Conservation (phyloP, 2,797 vertebrate species). For the Heliangelus exortis region DNA sequence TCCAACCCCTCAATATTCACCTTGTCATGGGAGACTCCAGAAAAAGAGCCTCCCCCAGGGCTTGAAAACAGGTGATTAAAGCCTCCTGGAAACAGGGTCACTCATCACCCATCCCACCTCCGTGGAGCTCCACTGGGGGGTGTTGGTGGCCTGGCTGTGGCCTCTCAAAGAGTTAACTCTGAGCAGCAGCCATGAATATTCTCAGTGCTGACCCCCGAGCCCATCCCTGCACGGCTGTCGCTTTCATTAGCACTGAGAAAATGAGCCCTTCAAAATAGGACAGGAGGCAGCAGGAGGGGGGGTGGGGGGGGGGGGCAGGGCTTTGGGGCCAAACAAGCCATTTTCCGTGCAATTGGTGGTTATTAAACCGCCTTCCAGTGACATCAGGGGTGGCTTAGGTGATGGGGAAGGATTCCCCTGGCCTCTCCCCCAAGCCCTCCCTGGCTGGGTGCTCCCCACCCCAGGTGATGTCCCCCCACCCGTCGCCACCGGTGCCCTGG, state of each 20-base stretch:
- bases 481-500: background rate
- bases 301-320: background rate
- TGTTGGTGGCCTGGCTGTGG: accelerated
- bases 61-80: background rate
- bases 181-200: slow-evolving; percentile 39
- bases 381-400: background rate
- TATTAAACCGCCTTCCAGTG: background rate
- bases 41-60: accelerated
- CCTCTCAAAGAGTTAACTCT: slow-evolving; percentile 31
- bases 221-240: slow-evolving; percentile 50
- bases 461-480: background rate
- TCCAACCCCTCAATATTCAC: too few species aligned
- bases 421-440: background rate
- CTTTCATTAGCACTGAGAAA: slow-evolving; percentile 54
- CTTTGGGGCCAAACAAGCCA: slow-evolving; percentile 24
- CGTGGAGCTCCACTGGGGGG: accelerated
- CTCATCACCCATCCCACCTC: accelerated
- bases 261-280: slow-evolving; percentile 67
- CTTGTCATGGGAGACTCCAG: too few species aligned
- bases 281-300: background rate
- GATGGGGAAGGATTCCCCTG: background rate
- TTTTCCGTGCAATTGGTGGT: slow-evolving; percentile 7
- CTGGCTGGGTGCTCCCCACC: background rate
- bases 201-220: slow-evolving; percentile 32
- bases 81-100: accelerated